A percentile compares a stretch with the other conserved stretches of the same genome.
Evolutionary conservation across 2,888 invertebrate genomes (phyloP).

Genomic region (Rhyacophila evoluta): DNA sequence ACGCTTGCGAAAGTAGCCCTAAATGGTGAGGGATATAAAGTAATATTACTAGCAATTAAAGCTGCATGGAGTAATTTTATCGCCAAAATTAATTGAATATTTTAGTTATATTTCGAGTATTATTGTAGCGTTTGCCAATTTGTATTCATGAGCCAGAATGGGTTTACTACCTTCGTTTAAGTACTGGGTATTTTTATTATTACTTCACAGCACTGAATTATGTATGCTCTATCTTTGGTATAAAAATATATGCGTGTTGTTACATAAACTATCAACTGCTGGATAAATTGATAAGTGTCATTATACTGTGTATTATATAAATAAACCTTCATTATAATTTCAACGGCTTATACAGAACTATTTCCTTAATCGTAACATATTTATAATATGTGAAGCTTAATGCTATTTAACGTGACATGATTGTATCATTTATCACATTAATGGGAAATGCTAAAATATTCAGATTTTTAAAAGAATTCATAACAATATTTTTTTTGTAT

Average conservation of each 20-base stretch:
- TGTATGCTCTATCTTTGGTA: background rate
- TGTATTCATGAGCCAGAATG: slow-evolving; percentile 14
- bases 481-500: too few relatives aligned
- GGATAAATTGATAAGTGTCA: background rate
- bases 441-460: too few relatives aligned
- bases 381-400: too few relatives aligned
- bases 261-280: background rate
- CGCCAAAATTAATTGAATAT: background rate
- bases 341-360: too few relatives aligned
- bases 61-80: background rate
- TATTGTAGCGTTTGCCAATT: background rate
- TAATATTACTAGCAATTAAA: background rate
- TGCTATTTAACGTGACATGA: too few relatives aligned
- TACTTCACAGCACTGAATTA: background rate
- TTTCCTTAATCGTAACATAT: too few relatives aligned
- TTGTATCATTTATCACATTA: too few relatives aligned
- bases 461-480: too few relatives aligned
- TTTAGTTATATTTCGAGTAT: background rate
- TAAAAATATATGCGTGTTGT: background rate
- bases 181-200: background rate
- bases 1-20: too few relatives aligned
- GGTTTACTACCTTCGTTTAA: slow-evolving; percentile 1
- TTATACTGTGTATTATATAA: too few relatives aligned
- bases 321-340: too few relatives aligned
- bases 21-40: too few relatives aligned